Conservation (phyloP, 2,797 vertebrate species). For the Urophycis tenuis region DNA sequence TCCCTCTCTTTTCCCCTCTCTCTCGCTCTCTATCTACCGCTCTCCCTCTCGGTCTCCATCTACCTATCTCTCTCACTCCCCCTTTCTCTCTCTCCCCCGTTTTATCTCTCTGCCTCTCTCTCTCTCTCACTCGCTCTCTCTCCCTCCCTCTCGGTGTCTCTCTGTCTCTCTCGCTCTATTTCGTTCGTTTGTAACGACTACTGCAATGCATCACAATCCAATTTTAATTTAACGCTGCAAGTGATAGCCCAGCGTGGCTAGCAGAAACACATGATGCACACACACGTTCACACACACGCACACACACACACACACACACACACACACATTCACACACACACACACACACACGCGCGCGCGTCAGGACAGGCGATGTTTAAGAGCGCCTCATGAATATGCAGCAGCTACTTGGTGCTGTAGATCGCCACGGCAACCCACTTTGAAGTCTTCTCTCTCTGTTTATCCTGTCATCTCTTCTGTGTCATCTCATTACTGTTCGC, state of each 20-base stretch:
- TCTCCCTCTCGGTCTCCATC: too few species aligned
- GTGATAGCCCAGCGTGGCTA: conserved; percentile 47
- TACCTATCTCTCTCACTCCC: too few species aligned
- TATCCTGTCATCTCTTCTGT: conserved; percentile 25
- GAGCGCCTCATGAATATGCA: conserved; percentile 66
- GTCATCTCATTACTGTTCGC: background rate
- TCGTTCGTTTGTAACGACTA: conserved; percentile 55
- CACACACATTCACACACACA: conserved; percentile 20
- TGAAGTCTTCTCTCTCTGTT: conserved; percentile 51
- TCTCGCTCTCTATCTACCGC: too few species aligned
- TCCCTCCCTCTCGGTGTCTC: conserved; percentile 34
- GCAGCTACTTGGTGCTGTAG: conserved; percentile 56
- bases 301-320: conserved; percentile 9
- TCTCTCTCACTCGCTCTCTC: conserved; percentile 37
- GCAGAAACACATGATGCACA: conserved; percentile 3
- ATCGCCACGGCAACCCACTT: conserved; percentile 46
- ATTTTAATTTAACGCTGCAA: conserved; percentile 65
- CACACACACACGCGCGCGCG: background rate
- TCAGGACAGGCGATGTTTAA: conserved; percentile 40
- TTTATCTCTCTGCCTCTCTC: conserved; percentile 33
- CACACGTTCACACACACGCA: conserved; percentile 18
- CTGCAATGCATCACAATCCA: conserved; percentile 73
- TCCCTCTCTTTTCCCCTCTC: too few species aligned
- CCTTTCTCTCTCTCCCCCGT: conserved; percentile 22
- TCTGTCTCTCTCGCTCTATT: conserved; percentile 38